Percentiles rank a stretch among this genome's conserved stretches.
Conservation (phyloP, 2,888 invertebrate species). For the Atethmia centrago region DNA sequence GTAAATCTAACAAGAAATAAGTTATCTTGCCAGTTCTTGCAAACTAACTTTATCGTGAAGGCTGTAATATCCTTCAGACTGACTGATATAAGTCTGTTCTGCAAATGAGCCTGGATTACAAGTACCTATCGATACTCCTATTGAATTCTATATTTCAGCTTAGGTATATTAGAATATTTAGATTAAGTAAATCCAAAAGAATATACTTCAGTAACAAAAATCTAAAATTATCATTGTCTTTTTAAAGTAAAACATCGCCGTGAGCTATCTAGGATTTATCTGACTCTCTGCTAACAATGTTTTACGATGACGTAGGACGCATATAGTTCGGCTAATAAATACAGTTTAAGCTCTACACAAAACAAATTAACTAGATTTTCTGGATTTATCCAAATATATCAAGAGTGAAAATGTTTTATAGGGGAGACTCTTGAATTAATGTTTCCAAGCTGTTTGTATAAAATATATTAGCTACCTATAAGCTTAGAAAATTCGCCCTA, state of each 20-base stretch:
- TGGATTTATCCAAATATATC: background rate
- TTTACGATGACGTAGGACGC: constrained; percentile 4
- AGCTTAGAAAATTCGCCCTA: background rate
- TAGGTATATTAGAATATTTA: constrained; percentile 2
- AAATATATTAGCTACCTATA: background rate
- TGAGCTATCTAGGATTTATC: constrained; percentile 11
- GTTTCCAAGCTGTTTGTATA: background rate
- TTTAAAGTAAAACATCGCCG: background rate
- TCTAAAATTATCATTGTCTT: background rate
- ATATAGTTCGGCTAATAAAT: constrained; percentile 21
- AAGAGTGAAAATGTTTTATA: constrained; percentile 22
- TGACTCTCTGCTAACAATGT: constrained; percentile 1
- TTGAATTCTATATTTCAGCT: background rate
- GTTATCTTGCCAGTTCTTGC: constrained; percentile 19
- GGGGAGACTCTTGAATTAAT: background rate
- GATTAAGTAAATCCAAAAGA: background rate
- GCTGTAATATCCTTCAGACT: constrained; percentile 20
- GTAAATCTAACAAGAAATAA: constrained; percentile 35
- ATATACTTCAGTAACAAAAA: background rate
- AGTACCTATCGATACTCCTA: background rate
- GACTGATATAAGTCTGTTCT: constrained; percentile 11
- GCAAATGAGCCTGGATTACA: background rate
- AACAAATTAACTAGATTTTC: constrained; percentile 28
- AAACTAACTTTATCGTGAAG: constrained; percentile 29
- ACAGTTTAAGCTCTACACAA: constrained; percentile 1